Conservation (phyloP, 2,888 invertebrate genomes). For the Micoletzkya japonica region DNA sequence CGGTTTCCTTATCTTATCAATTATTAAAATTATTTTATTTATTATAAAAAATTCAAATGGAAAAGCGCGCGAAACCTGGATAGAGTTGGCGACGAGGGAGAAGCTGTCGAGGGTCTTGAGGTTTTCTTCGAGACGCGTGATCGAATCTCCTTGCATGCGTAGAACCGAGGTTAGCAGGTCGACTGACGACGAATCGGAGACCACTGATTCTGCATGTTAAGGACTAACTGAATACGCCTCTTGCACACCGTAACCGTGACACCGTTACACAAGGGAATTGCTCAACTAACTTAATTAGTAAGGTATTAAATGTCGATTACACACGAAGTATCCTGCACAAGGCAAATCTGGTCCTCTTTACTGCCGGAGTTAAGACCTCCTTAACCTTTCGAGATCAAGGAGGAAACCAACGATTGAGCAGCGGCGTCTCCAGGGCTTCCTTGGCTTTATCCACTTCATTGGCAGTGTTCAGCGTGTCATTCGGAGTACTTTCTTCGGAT, state of each 20-base stretch:
- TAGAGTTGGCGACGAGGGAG: constrained; percentile 3
- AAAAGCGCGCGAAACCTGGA: background rate
- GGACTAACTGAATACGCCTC: background rate
- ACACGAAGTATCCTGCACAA: too few species aligned
- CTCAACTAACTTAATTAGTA: too few species aligned
- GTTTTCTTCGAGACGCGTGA: background rate
- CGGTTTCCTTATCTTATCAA: background rate
- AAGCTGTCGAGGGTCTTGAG: background rate
- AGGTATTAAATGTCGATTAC: too few species aligned
- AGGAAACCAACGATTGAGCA: constrained; percentile 17
- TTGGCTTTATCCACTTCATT: background rate
- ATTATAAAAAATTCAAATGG: background rate
- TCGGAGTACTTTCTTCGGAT: background rate
- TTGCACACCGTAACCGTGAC: too few species aligned
- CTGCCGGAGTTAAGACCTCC: background rate
- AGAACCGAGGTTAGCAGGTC: constrained; percentile 1
- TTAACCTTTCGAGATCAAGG: background rate
- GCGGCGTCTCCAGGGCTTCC: background rate
- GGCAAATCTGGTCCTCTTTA: too few species aligned
- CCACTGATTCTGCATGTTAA: background rate
- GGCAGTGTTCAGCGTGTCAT: background rate
- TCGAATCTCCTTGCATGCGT: constrained; percentile 7
- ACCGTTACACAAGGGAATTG: too few species aligned
- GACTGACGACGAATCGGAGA: background rate
- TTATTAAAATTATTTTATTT: background rate